Evolutionary conservation across 2,797 vertebrate species (phyloP), one percentile per base, ranked within the genome.

Genomic region (Gymnoscopelus microlampas): DNA sequence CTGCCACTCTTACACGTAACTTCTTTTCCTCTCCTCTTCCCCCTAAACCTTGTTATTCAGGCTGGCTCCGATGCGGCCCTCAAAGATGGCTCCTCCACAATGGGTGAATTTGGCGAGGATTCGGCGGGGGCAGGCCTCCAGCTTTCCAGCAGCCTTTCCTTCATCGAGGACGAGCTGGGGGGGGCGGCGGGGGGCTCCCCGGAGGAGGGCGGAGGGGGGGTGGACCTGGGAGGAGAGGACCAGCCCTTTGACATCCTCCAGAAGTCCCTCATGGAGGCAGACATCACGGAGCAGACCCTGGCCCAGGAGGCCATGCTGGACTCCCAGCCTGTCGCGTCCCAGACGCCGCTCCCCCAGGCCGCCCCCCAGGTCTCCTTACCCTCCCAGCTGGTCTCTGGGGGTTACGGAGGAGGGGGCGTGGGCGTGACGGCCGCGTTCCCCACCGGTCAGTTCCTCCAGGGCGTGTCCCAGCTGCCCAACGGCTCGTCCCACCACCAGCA

Each of bases 221-320:
- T 95, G 88, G 97, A 97, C 86, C 95, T 98, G 51, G 95, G 92
- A 47, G 90, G 88, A 14, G 97, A 98, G 93, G 98, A 99, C 91
- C 97, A 98, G 85, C 97, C 96, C 81, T 99, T 99, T 67, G 97
- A 99, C 94, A 99, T 99, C 90, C 95, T 99, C 50, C 97, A 99
- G 92, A 99, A 99, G 87, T 99, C 98, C 78, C 94, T 99, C 81
- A 90, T 98, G 91, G 97, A 98, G 92, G 98, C 98, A 51, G 97
- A 99, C 89, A 99, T 99, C 90, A 99, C 98, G 0, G 97, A 99
- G 89, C 97, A 99, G 93, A 99, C 97, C 2, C 71, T 99, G 94
- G 97, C 96, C 54, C 96, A 99, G 92, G 98, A 99, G 92, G 98
- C 98, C 26, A 93, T 99, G 78, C 86, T 99, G 90, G 98, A 99